Evolutionary conservation across 2,888 invertebrate species (phyloP).

Genomic region (Dryobotodes eremita): DNA sequence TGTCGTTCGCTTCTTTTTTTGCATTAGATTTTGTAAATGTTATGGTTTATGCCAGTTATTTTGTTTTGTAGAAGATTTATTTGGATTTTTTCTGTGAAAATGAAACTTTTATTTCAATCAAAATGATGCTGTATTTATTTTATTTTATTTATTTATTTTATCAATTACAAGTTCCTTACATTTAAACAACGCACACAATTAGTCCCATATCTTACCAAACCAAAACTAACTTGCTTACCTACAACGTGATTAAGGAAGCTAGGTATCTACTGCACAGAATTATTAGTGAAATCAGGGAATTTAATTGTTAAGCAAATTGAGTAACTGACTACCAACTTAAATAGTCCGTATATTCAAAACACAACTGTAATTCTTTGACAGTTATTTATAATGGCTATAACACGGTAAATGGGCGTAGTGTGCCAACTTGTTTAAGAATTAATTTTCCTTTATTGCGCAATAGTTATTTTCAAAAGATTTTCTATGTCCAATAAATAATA

Average conservation of each 20-base stretch:
- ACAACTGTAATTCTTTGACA: background rate
- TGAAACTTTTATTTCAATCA: slow-evolving; percentile 7
- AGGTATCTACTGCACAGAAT: background rate
- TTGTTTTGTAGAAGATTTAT: slow-evolving; percentile 24
- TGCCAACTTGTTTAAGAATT: too few species aligned
- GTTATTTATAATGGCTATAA: background rate
- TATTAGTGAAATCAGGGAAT: background rate
- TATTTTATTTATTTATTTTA: too few species aligned
- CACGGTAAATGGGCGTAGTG: too few species aligned
- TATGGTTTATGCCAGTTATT: background rate
- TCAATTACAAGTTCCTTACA: too few species aligned
- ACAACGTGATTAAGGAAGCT: background rate
- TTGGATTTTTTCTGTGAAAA: background rate
- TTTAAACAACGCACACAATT: too few species aligned
- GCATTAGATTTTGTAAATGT: slow-evolving; percentile 10
- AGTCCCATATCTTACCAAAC: too few species aligned
- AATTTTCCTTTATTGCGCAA: background rate
- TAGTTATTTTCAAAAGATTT: background rate
- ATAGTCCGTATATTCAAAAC: background rate
- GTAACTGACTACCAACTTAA: too few species aligned
- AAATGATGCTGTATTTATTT: background rate
- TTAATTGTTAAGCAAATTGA: background rate
- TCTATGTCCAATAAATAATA: too few species aligned
- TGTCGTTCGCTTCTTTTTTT: slow-evolving; percentile 8
- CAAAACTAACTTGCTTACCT: background rate